These are phyloP conservation scores for Paragorgia papillata DNA, from an alignment of 92 coral and sea anemone species.

Conservation along the genomic window DNA sequence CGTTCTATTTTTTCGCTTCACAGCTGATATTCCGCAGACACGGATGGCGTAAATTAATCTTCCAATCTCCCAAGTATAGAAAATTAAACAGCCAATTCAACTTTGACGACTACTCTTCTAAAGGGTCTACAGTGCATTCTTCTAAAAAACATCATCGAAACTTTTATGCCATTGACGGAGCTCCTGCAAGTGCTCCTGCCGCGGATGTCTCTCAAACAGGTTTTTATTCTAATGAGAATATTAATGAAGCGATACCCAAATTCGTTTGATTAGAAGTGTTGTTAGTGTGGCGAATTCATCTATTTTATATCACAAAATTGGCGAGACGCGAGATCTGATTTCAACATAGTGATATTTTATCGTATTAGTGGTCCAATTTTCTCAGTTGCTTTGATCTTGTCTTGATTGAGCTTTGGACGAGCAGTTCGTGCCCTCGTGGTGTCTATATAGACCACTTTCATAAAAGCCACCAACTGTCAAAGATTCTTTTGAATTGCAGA, in stretches of 20 bases:
- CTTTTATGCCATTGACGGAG: conserved; percentile 67
- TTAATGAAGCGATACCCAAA: not conserved
- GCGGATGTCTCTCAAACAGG: conserved; percentile 16
- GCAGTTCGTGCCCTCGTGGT: too few species aligned
- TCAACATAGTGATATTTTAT: too few species aligned
- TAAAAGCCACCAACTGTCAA: too few species aligned
- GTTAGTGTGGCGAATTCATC: too few species aligned
- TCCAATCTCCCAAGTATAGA: conserved; percentile 92
- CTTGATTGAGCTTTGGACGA: too few species aligned
- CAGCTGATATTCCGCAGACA: conserved; percentile 95
- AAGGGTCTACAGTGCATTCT: conserved; percentile 98
- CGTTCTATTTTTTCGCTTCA: conserved; percentile 5
- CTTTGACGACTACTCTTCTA: conserved; percentile 96
- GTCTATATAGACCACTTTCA: too few species aligned
- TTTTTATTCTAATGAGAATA: not conserved
- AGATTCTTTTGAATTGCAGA: too few species aligned
- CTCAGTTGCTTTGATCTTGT: too few species aligned
- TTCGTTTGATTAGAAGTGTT: too few species aligned
- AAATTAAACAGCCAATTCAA: conserved; percentile 82
- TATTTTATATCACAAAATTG: too few species aligned
- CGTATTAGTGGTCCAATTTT: too few species aligned
- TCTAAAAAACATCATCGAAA: conserved; percentile 86
- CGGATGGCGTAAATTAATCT: conserved; percentile 91
- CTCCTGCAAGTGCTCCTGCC: conserved; percentile 52
- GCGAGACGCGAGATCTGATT: too few species aligned